These are phyloP conservation scores for Blennius ocellaris DNA, from an alignment of 2,113 vertebrate species.

Conservation along the genomic window DNA sequence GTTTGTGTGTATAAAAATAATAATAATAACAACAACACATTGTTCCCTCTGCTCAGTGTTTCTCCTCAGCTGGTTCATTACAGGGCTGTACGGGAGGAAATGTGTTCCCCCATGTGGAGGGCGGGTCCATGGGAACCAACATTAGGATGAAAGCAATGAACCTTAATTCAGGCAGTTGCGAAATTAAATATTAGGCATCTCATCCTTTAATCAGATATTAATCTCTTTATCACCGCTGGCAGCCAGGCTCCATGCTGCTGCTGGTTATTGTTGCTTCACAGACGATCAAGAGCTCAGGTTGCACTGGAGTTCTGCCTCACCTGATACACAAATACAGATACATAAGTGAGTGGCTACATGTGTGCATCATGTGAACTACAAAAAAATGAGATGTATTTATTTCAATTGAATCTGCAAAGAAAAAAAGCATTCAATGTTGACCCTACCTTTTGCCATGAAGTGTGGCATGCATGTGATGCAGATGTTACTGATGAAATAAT, in stretches of 20 bases:
- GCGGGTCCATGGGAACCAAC: conserved; percentile 63
- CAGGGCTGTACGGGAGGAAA: conserved; percentile 57
- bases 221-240: conserved; percentile 61
- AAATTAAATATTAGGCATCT: conserved; percentile 71
- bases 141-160: conserved; percentile 69
- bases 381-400: conserved; percentile 4
- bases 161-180: conserved; percentile 49
- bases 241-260: conserved; percentile 46
- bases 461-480: neutral
- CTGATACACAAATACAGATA: conserved; percentile 16
- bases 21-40: conserved; percentile 29
- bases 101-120: conserved; percentile 68
- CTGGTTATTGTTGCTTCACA: conserved; percentile 57
- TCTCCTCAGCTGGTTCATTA: conserved; percentile 74
- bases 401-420: neutral
- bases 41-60: conserved; percentile 59
- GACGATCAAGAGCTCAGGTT: conserved; percentile 36
- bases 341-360: neutral
- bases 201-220: conserved; percentile 68
- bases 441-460: conserved; percentile 27
- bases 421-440: neutral
- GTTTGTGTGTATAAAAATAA: conserved; percentile 2
- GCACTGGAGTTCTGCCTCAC: neutral
- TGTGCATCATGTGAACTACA: conserved; percentile 13
- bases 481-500: conserved; percentile 24